Base-by-base conservation (phyloP, 2,113 vertebrate species). In the Tautogolabrus adspersus region DNA sequence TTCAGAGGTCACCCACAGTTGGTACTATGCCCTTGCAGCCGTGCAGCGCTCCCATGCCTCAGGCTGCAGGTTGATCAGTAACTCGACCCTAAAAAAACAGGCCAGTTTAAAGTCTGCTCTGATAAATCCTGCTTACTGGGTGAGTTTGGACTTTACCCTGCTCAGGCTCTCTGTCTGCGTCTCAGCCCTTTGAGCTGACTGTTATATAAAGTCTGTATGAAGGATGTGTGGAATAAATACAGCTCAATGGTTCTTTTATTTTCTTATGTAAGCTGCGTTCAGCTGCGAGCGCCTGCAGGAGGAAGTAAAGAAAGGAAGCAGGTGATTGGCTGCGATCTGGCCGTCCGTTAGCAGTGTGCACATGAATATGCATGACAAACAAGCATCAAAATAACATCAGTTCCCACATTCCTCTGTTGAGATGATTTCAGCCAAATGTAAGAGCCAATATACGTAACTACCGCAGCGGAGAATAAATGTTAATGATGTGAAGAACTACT, bases 61-160 rank as follows among this genome's bases (percentile, higher is more conserved):
- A 1, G 55, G 78, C 78, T 62, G 76, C 80, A 83, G 79, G 89
- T 91, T 93, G 92, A 93, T 94, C 85, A 93, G 89, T 93, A 94
- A 93, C 91, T 64, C 3, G 72, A 66, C 67, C 56, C 57, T 77
- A 77, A 85, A 81, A 56, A 66, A 47, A 60, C 34, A 44, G 62
- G 38, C 40, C 2, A 16, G 88, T 89, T 84, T 91, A 92, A 91
- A 92, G 88, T 91, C 87, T 91, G 82, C 76, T 81, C 73, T 77
- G 90, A 92, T 93, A 91, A 93, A 91, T 87, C 77, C 87, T 82
- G 78, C 91, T 91, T 75, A 84, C 65, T n/a, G 82, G 79, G 55
- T 66, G 61, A 13, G 79, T 51, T 38, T 91, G 90, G 90, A 94
- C 92, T 92, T 92, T 88, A 68, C 21, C 65, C 87, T 12, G 44